A percentile compares a stretch with the other conserved stretches of the same genome.
Conservation (phyloP, 2,113 vertebrate genomes). For the Ascaphus truei region DNA sequence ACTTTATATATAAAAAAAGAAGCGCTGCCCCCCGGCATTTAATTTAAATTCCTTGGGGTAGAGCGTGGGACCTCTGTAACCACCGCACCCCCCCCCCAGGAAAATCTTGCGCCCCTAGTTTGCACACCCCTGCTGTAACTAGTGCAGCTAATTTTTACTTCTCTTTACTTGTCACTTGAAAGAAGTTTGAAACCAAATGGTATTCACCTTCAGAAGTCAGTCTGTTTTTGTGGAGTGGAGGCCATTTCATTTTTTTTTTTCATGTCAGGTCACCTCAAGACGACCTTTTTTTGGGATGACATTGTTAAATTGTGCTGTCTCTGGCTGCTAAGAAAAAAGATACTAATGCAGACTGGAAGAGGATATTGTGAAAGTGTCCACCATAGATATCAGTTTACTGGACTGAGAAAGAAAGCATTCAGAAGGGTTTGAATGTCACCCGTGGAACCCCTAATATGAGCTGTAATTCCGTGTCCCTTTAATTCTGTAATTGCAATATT, state of each 20-base stretch:
- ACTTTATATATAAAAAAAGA: no score
- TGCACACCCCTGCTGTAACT: no score
- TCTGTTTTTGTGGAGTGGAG: neutral
- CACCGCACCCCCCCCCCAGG: no score
- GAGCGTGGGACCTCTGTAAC: no score
- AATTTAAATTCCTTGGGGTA: no score
- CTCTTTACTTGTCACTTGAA: slow-evolving; percentile 10
- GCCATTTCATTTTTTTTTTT: neutral
- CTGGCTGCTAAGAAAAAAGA: slow-evolving; percentile 8
- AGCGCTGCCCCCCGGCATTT: no score
- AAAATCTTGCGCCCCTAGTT: no score
- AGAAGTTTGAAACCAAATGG: slow-evolving; percentile 11
- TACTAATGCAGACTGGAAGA: slow-evolving; percentile 14
- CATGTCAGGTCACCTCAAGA: neutral
- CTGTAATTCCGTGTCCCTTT: slow-evolving; percentile 7
- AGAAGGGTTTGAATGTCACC: no score
- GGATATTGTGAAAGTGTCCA: neutral
- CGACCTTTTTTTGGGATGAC: neutral
- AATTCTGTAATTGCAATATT: slow-evolving; percentile 7
- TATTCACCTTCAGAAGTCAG: slow-evolving; percentile 12
- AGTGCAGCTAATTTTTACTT: slow-evolving; percentile 6
- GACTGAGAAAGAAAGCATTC: slow-evolving; percentile 25
- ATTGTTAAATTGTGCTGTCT: neutral
- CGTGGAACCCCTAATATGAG: no score
- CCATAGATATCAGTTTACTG: neutral